Conservation (phyloP, 1,140 invertebrate genomes). For the Copidosoma floridanum region DNA sequence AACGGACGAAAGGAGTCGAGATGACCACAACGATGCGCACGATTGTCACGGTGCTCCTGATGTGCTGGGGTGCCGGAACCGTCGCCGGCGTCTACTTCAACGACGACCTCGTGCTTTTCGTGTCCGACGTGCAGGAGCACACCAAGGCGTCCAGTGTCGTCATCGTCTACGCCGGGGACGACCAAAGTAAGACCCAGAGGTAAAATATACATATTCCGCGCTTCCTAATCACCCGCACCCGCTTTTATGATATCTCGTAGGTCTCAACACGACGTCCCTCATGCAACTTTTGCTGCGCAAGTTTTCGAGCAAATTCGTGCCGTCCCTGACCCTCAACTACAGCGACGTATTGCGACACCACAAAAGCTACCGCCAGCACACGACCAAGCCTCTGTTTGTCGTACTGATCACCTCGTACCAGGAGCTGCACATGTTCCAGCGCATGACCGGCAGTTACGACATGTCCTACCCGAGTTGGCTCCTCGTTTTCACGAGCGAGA, state of each 20-base stretch:
- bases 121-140: constrained; percentile 25
- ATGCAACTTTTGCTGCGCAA: background rate
- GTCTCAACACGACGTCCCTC: background rate
- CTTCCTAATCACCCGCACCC: background rate
- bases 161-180: constrained; percentile 6
- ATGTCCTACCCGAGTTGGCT: constrained; percentile 1
- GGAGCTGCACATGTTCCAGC: background rate
- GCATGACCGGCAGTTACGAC: background rate
- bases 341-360: background rate
- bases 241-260: background rate
- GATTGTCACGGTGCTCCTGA: no score
- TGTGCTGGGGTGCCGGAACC: no score
- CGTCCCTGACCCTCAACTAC: background rate
- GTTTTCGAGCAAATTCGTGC: background rate
- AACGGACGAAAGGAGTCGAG: no score
- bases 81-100: no score
- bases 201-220: no score
- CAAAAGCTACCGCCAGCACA: background rate
- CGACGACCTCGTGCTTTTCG: no score
- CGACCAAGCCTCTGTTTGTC: background rate
- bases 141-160: constrained; percentile 27
- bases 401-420: background rate
- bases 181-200: constrained; percentile 28
- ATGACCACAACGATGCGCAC: no score
- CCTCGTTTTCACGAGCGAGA: background rate